Evolutionary conservation across 2,113 vertebrate species (phyloP), one percentile per base, ranked within the genome.

Genomic region (Sinocyclocheilus grahami): DNA sequence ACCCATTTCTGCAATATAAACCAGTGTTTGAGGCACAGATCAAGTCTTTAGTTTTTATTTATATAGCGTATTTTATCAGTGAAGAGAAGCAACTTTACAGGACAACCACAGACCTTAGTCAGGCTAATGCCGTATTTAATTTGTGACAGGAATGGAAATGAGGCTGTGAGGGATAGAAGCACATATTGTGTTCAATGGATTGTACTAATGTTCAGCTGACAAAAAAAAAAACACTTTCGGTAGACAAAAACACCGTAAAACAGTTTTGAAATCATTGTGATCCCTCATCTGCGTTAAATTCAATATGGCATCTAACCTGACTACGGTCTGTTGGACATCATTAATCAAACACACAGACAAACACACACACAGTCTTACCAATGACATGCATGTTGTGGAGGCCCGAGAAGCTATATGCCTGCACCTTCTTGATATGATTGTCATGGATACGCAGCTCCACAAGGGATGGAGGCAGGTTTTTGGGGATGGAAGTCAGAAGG

Each of bases 391-490:
- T 94, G 86, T 89, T 94, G 22, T 90, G 90, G 60, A 96, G 93
- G 7, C 93, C 94, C 0, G 88, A 92, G 89, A 96, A 96, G 37
- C 94, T 93, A 3, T 92, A 94, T 63, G 94, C 93, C 14, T 94
- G 91, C 83, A 96, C 90, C 89, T 91, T 96, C 79, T 90, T 94
- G 90, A 96, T 96, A 71, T 85, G 92, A 88, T 96, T 96, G 88
- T 96, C 96, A 24, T 96, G 95, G 89, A 96, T 95, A 27, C 95
- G 94, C 9, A 96, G 92, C 78, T 96, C 96, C 46, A 95, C 93
- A 80, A 96, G 92, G 24, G 94, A 93, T 27, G 88, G 63, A n/a
- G 96, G 96, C 77, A 96, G 92, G 88, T 93, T 95, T 71, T 91
- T 93, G 0, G 96, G 96, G 14, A 96, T 92, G 84, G 95, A 93